Base-by-base conservation (phyloP, 2,113 vertebrate species). In the Chaetodon auriga region DNA sequence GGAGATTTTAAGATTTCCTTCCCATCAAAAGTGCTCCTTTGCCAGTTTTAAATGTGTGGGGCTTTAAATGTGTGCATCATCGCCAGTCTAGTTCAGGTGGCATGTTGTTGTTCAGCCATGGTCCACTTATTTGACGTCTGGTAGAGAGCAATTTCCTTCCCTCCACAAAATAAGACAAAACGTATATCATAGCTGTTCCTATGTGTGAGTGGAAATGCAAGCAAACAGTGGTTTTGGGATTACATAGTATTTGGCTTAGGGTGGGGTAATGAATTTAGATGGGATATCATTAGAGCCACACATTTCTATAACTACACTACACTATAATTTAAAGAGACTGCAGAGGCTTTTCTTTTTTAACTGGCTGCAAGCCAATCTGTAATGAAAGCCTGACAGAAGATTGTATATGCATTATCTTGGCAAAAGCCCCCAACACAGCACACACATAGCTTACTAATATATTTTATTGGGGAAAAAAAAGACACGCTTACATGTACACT, bases 251-350 rank as follows among this genome's bases (percentile, higher is more conserved):
- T 75, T 72, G 49, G 70, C 46, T 69, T 19, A 30, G 54, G 79
- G 71, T 13, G 60, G 66, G n/a, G 75, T 54, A 73, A 82, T 80
- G 35, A 54, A 82, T 80, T 70, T 82, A 76, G 66, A 90, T 82
- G 61, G 76, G 84, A 89, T 78, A 89, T 86, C 81, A 90, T 85
- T 88, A 83, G 66, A 76, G 79, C 64, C 45, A 51, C 73, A 80
- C 77, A 79, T 64, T 88, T 81, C 76, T 81, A 79, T 66, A 81
- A 78, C 64, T 23, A 75, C 55, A 49, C 82, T 30, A 69, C 62
- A 57, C 60, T 83, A 61, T 88, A 70, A 87, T 90, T 89, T 81
- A 85, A 83, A 85, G 57, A 9, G 74, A 82, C 78, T 78, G 76
- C 57, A 77, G 57, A 76, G 62, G 78, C 53, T 80, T 83, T 85